phyloP scores from a whole-genome alignment of 2,888 invertebrate species.

The Beris chalybata region DNA sequence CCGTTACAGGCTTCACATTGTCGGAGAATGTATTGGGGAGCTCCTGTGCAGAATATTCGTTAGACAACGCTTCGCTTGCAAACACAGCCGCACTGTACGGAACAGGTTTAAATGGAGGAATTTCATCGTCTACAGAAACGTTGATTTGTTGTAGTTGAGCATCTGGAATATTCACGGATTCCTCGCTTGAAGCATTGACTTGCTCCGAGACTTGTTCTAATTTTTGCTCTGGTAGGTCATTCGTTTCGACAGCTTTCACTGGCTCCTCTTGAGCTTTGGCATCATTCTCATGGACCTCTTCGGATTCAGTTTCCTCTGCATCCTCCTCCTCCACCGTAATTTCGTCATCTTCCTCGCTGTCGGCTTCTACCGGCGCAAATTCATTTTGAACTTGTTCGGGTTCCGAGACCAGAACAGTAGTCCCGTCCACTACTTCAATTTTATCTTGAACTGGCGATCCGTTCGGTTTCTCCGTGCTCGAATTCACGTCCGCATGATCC shows the following conservation, averaged over 20 bases:
- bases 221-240: background rate
- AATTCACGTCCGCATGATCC: conserved; percentile 18
- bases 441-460: conserved; percentile 42
- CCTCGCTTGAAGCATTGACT: background rate
- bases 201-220: background rate
- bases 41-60: background rate
- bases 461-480: conserved; percentile 48
- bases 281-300: conserved; percentile 36
- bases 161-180: background rate
- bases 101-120: conserved; percentile 19
- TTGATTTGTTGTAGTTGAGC: conserved; percentile 6
- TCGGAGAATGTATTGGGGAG: background rate
- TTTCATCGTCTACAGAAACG: background rate
- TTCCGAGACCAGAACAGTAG: conserved; percentile 57
- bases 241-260: background rate
- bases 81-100: conserved; percentile 14
- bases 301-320: conserved; percentile 41
- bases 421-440: conserved; percentile 67
- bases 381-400: conserved; percentile 20
- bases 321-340: conserved; percentile 46
- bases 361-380: conserved; percentile 24
- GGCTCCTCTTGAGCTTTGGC: background rate
- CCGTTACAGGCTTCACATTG: background rate
- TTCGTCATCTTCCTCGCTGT: conserved; percentile 42
- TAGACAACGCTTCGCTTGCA: background rate